phyloP scores from a whole-genome alignment of 30 jellyfish, hydroid and myxozoan species.

The Turritopsis dohrnii region DNA sequence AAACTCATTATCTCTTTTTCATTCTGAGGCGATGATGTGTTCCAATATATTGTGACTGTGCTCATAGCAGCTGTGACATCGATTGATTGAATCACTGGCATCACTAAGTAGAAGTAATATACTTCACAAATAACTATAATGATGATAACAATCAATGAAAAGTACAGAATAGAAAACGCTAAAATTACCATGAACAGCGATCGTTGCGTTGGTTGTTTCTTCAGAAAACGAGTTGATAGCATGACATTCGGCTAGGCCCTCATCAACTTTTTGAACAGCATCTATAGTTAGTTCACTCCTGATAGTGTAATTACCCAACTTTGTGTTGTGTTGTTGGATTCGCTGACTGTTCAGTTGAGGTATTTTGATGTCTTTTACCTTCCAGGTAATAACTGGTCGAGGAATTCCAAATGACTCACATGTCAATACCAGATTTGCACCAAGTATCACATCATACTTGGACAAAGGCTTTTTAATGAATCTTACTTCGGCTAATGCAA shows the following conservation, averaged over 20 bases:
- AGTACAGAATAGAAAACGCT: neutral
- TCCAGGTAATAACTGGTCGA: neutral
- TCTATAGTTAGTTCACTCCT: neutral
- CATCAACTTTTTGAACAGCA: neutral
- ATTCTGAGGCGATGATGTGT: neutral
- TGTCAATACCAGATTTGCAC: neutral
- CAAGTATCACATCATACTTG: neutral
- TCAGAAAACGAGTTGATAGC: neutral
- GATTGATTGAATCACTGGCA: neutral
- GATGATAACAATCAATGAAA: no score
- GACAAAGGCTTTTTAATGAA: neutral
- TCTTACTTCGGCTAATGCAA: neutral
- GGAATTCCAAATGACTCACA: neutral
- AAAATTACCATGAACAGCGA: neutral
- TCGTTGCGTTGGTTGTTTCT: neutral
- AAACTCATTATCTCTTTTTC: neutral
- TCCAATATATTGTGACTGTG: neutral
- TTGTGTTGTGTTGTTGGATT: neutral
- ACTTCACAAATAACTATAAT: neutral
- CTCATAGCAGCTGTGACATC: neutral
- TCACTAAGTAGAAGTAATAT: neutral
- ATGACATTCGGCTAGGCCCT: neutral
- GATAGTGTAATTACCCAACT: neutral
- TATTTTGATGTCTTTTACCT: neutral
- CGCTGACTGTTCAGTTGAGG: neutral